A percentile compares a stretch with the other conserved stretches of the same genome.
These are phyloP conservation scores for Latrodectus hesperus DNA, from an alignment of 2,888 invertebrate genomes.

Conservation along the genomic window DNA sequence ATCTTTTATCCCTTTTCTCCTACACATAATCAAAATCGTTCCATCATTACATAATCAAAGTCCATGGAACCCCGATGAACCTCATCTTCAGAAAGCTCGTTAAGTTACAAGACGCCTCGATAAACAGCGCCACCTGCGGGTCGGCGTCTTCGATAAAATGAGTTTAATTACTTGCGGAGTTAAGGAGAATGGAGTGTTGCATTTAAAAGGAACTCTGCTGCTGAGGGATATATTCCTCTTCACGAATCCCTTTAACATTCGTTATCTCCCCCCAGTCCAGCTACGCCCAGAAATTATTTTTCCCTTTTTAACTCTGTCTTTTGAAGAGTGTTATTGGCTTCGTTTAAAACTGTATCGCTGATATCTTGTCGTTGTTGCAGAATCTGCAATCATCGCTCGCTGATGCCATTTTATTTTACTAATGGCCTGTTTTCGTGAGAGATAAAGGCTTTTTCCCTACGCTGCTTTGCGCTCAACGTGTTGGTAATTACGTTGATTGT, in stretches of 20 bases:
- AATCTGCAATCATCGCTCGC: not conserved
- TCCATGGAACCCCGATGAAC: not conserved
- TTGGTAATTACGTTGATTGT: not conserved
- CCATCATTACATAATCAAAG: constrained; percentile 5
- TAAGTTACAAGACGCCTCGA: not conserved
- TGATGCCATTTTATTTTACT: constrained; percentile 2
- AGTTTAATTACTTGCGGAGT: constrained; percentile 45
- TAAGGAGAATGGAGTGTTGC: constrained; percentile 9
- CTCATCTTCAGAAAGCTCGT: constrained; percentile 24
- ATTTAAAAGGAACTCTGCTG: not conserved
- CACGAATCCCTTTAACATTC: not conserved
- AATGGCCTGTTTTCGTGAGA: not conserved
- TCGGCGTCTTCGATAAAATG: constrained; percentile 32
- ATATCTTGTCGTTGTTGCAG: not conserved
- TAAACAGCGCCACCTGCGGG: constrained; percentile 41
- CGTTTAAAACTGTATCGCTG: not conserved
- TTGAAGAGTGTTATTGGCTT: not conserved
- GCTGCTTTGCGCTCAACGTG: not conserved
- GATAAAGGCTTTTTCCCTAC: not conserved
- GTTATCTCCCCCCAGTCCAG: not conserved
- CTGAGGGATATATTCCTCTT: not conserved
- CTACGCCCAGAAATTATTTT: not conserved
- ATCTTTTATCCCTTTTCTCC: constrained; percentile 1
- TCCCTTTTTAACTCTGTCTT: not conserved
- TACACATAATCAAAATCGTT: constrained; percentile 1